These are phyloP conservation scores for Crax fasciolata DNA, from an alignment of 2,797 vertebrate genomes.

Conservation along the genomic window DNA sequence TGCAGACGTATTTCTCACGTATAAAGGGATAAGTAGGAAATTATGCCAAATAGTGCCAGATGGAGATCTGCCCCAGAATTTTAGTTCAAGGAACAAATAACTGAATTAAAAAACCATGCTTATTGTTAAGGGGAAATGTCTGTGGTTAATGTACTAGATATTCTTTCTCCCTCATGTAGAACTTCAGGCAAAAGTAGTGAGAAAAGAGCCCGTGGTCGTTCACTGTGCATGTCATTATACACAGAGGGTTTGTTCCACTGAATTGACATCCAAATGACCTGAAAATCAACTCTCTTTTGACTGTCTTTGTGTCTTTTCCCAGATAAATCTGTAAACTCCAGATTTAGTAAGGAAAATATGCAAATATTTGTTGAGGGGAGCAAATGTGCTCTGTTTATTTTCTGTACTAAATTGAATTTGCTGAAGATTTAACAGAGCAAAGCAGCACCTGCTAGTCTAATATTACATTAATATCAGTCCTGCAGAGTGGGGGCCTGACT, in stretches of 20 bases:
- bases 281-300: neutral
- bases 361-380: neutral
- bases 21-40: neutral
- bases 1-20: neutral
- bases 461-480: slow-evolving; percentile 26
- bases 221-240: accelerated
- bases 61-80: slow-evolving; percentile 19
- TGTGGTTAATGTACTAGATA: neutral
- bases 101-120: neutral
- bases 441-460: slow-evolving; percentile 46
- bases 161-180: neutral
- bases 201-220: accelerated
- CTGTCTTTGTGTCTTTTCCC: neutral
- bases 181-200: neutral
- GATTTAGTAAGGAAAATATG: neutral
- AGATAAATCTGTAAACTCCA: neutral
- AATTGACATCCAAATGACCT: neutral
- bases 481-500: neutral
- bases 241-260: neutral
- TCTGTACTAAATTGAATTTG: slow-evolving; percentile 20
- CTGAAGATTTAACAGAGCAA: slow-evolving; percentile 27
- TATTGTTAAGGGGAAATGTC: neutral
- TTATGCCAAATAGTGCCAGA: neutral
- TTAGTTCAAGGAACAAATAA: neutral
- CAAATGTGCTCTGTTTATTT: slow-evolving; percentile 7